phyloP scores from a whole-genome alignment of 2,113 vertebrate species.

The Strix aluco region DNA sequence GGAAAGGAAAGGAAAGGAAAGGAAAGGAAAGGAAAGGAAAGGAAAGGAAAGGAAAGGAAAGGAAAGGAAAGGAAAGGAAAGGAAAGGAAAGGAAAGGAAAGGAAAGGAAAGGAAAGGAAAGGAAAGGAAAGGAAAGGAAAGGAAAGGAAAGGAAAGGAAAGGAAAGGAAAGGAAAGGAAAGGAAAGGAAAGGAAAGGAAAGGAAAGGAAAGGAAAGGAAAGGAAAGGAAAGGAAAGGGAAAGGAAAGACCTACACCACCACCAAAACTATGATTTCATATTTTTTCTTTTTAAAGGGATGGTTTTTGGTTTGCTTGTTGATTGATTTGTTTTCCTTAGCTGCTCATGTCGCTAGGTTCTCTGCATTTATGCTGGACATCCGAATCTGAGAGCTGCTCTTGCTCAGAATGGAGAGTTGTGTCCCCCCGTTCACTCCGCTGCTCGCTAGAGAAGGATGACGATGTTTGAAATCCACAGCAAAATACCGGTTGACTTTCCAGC shows the following conservation, averaged over 20 bases:
- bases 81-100: background rate
- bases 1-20: background rate
- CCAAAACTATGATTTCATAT: background rate
- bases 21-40: too few relatives aligned
- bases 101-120: background rate
- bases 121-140: background rate
- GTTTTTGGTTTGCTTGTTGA: conserved; percentile 23
- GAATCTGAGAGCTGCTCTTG: conserved; percentile 99
- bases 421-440: conserved; percentile 97
- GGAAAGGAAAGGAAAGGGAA: background rate
- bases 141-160: too few relatives aligned
- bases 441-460: conserved; percentile 96
- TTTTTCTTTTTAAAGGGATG: conserved; percentile 13
- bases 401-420: conserved; percentile 98
- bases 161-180: too few relatives aligned
- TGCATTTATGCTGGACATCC: conserved; percentile 94
- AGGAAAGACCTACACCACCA: background rate
- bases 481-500: conserved; percentile 99
- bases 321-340: conserved; percentile 33
- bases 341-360: conserved; percentile 94
- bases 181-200: too few relatives aligned
- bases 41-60: too few relatives aligned
- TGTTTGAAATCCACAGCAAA: conserved; percentile 99
- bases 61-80: background rate
- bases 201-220: too few relatives aligned